A percentile compares a stretch with the other conserved stretches of the same genome.
Conservation (phyloP, 2,888 invertebrate species). For the Metopia argyrocephala region DNA sequence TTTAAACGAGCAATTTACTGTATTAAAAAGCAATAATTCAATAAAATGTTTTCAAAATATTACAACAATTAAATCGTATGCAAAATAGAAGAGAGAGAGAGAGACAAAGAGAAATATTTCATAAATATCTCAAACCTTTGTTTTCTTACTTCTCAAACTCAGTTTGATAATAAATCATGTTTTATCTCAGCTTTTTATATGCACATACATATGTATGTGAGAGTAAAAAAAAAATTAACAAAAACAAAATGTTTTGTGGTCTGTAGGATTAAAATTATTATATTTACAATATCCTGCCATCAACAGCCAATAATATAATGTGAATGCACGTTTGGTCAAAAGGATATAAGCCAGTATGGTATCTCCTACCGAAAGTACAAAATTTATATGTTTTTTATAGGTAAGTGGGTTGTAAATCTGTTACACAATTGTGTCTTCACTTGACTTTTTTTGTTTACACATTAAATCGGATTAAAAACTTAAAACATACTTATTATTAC, state of each 20-base stretch:
- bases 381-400: too few relatives aligned
- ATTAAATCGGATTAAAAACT: conserved; percentile 61
- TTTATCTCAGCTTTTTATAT: not conserved
- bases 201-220: conserved; percentile 1
- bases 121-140: not conserved
- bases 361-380: not conserved
- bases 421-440: conserved; percentile 50
- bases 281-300: conserved; percentile 63
- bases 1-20: too few relatives aligned
- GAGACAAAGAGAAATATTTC: too few relatives aligned
- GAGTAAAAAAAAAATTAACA: not conserved
- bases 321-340: not conserved
- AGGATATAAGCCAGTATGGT: not conserved
- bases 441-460: conserved; percentile 2
- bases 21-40: conserved; percentile 26
- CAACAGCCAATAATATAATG: conserved; percentile 54
- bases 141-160: not conserved
- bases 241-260: conserved; percentile 56
- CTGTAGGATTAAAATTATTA: conserved; percentile 58
- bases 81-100: conserved; percentile 21
- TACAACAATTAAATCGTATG: conserved; percentile 29
- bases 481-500: conserved; percentile 24
- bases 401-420: not conserved
- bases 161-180: not conserved
- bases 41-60: conserved; percentile 46